Base-by-base conservation (phyloP, 2,888 invertebrate species). In the Dolomedes plantarius region DNA sequence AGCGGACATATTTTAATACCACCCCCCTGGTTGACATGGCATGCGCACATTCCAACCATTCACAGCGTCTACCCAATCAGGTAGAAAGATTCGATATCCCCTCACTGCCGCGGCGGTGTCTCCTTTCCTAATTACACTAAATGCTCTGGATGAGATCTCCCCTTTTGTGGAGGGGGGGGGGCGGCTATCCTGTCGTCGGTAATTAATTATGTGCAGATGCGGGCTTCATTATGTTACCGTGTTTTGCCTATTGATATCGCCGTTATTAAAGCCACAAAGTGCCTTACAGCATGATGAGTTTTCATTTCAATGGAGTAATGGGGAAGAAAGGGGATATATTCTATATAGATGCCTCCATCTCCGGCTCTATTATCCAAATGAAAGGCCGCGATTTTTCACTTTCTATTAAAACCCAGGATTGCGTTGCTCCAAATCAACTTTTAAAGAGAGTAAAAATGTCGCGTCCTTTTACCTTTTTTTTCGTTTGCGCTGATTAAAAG, bases 101-200 rank as follows among this genome's bases (percentile, higher is more conserved):
- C 36, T 36, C 23, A n/a, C n/a, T n/a, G n/a, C 75, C 29, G 23
- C 19, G 28, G 19, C 82, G 68, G 83, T 85, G 77, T 85, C 77
- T 73, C 65, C 77, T 85, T 85, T 85, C 83, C 73, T 85, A 85
- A 85, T 85, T 85, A 85, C 83, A 72, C 83, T 85, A 85, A 85
- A 85, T 85, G 77, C 73, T 67, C n/a, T 68, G 68, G 46, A 31
- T 67, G 56, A 36, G 23, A 19, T 56, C 1, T 56, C 6, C n/a
- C 46, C 16, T 16, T 46, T 46, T 46, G 46, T 46, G 31, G 69
- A 31, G 41, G 39, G 62, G 23, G 23, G 67, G 32, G 36, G 65
- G 67, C 1, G 13, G 13, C 46, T 11, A 2, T 16, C 16, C 2
- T 16, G 16, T 56, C 56, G 41, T 23, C 56, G 23, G 62, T 85